phyloP scores from a whole-genome alignment of 92 coral and sea anemone species.

The Siderastrea radians region DNA sequence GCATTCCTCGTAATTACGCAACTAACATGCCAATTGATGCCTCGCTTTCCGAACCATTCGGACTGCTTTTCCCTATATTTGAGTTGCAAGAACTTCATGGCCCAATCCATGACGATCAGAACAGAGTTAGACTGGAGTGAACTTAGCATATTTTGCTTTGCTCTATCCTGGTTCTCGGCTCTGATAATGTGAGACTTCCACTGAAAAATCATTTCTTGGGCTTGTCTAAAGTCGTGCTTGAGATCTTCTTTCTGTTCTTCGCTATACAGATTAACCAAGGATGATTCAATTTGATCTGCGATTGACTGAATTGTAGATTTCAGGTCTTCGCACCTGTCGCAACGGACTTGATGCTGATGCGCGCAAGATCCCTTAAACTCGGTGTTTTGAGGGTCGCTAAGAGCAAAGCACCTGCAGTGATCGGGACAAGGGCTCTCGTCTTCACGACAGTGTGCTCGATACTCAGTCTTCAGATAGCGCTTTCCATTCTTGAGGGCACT shows the following conservation, averaged over 20 bases:
- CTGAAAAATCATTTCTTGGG: constrained; percentile 45
- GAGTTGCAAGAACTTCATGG: constrained; percentile 57
- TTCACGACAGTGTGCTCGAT: constrained; percentile 60
- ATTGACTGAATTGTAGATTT: constrained; percentile 35
- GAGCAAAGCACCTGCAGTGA: constrained; percentile 65
- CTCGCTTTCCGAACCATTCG: constrained; percentile 76
- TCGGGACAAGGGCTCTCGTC: constrained; percentile 65
- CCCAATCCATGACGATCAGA: constrained; percentile 9
- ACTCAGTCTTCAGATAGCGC: constrained; percentile 70
- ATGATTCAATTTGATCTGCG: constrained; percentile 35
- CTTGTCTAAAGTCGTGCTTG: constrained; percentile 54
- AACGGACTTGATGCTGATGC: constrained; percentile 52
- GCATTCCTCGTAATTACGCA: constrained; percentile 48
- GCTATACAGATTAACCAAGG: constrained; percentile 46
- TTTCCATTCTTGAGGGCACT: constrained; percentile 45
- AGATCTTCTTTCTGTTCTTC: constrained; percentile 62
- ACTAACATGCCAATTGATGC: no score
- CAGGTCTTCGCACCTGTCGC: constrained; percentile 31
- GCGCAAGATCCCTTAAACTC: constrained; percentile 45
- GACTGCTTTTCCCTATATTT: constrained; percentile 76
- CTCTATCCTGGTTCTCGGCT: constrained; percentile 65
- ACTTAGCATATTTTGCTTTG: constrained; percentile 42
- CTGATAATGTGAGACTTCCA: constrained; percentile 75
- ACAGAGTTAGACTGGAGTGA: constrained; percentile 30
- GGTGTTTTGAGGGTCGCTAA: constrained; percentile 53